These are phyloP conservation scores for Tenebrio molitor DNA, from an alignment of 1,140 invertebrate species.

Conservation along the genomic window DNA sequence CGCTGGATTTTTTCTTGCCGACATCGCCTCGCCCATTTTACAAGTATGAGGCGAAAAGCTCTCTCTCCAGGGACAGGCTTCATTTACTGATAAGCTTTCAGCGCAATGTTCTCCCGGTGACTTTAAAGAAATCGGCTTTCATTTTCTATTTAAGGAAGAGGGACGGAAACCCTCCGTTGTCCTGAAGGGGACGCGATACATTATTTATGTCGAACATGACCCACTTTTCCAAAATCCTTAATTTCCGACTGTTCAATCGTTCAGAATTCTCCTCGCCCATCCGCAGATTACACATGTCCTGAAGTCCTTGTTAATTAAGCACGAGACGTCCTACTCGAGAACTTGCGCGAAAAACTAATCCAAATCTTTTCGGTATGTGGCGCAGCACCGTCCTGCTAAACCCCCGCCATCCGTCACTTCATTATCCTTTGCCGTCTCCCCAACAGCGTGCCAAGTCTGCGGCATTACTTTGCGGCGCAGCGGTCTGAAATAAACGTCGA, in stretches of 20 bases:
- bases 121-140: slow-evolving; percentile 31
- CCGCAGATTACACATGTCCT: no score
- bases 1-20: no score
- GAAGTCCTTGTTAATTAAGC: no score
- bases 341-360: background rate
- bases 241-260: background rate
- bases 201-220: background rate
- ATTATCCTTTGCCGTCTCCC: background rate
- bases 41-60: background rate
- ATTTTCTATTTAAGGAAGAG: slow-evolving; percentile 1
- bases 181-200: background rate
- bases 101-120: background rate
- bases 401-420: background rate
- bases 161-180: background rate
- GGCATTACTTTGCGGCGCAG: no score
- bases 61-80: slow-evolving; percentile 11
- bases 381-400: background rate
- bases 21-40: no score
- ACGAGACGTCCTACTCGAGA: no score
- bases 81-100: slow-evolving; percentile 29
- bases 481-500: no score
- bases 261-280: no score
- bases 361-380: background rate
- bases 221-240: background rate
- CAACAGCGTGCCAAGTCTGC: no score